Evolutionary conservation across 2,888 invertebrate species (phyloP).

Genomic region (Nemotelus nigrinus): DNA sequence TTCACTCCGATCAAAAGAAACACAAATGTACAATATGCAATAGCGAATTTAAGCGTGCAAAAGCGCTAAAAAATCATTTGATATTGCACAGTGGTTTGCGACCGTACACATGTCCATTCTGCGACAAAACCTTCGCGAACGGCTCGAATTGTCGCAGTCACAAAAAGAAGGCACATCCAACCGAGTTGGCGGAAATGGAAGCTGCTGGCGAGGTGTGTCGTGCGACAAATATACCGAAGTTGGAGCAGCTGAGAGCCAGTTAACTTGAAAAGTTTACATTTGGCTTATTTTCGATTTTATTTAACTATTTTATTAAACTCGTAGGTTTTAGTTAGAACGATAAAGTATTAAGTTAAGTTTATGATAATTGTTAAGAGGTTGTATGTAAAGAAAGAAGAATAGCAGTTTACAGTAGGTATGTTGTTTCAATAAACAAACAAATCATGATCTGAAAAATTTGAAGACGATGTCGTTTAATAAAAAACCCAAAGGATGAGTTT

Average conservation of each 20-base stretch:
- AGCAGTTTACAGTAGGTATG: too few species aligned
- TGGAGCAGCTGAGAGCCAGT: constrained; percentile 60
- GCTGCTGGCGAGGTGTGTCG: constrained; percentile 59
- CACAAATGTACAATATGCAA: constrained; percentile 62
- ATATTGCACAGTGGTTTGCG: constrained; percentile 63
- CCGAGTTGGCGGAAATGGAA: constrained; percentile 63
- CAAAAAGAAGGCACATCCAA: constrained; percentile 63
- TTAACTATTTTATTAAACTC: background rate
- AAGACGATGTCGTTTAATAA: too few species aligned
- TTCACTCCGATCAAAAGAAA: constrained; percentile 61
- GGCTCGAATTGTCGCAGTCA: constrained; percentile 65
- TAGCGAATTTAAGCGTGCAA: constrained; percentile 62
- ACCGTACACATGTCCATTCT: constrained; percentile 64
- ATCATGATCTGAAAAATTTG: too few species aligned
- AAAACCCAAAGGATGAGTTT: too few species aligned
- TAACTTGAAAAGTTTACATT: constrained; percentile 29
- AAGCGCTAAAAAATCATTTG: constrained; percentile 63
- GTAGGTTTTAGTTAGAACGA: too few species aligned
- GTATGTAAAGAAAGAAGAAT: too few species aligned
- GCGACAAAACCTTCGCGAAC: constrained; percentile 62
- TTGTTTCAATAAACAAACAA: too few species aligned
- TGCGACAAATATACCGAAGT: constrained; percentile 59
- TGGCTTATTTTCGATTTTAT: constrained; percentile 46
- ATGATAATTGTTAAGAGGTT: too few species aligned
- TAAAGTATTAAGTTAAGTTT: too few species aligned